phyloP scores from a whole-genome alignment of 2,113 vertebrate genomes.

The Cyphomyrus discorhynchus region DNA sequence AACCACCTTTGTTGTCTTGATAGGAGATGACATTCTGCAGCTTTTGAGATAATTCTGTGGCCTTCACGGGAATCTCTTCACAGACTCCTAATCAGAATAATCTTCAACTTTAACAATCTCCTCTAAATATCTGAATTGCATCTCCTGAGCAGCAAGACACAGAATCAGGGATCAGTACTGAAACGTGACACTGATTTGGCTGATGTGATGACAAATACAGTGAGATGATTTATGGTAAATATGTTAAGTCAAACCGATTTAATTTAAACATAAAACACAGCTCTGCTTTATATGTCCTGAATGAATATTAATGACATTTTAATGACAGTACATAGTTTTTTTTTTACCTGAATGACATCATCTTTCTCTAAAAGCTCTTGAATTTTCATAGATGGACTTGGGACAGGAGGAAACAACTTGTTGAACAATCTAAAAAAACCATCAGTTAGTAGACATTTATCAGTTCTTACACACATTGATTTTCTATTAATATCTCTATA shows the following conservation, averaged over 20 bases:
- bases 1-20: background rate
- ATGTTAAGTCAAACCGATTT: background rate
- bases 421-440: background rate
- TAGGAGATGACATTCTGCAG: background rate
- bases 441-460: background rate
- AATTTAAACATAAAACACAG: background rate
- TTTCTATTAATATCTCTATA: background rate
- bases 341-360: background rate
- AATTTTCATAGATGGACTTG: background rate
- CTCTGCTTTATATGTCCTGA: background rate
- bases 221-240: background rate
- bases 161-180: background rate
- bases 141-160: background rate
- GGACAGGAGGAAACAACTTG: conserved; percentile 3
- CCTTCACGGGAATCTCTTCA: background rate
- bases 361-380: conserved; percentile 5
- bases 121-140: background rate
- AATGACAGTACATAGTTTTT: background rate
- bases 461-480: background rate
- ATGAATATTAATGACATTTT: background rate
- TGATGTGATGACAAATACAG: background rate
- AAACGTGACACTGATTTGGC: background rate
- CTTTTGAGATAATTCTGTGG: background rate
- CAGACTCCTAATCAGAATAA: background rate
- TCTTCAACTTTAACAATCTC: background rate